phyloP scores from a whole-genome alignment of 1,140 invertebrate genomes.

The Bradysia coprophila region DNA sequence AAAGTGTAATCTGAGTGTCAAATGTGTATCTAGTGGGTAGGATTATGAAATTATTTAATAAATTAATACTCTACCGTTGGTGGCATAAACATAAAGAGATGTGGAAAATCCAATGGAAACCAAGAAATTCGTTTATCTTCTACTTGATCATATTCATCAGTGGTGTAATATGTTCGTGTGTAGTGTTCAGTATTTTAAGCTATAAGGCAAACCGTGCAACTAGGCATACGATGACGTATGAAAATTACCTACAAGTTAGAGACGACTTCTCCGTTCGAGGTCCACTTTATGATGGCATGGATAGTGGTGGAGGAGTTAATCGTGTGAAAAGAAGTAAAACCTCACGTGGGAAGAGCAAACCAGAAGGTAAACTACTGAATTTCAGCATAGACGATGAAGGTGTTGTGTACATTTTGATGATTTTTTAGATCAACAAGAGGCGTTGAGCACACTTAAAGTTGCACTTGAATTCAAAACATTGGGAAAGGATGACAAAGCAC shows the following conservation, averaged over 20 bases:
- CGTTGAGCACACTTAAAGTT: slow-evolving; percentile 60
- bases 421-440: slow-evolving; percentile 36
- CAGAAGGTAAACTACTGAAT: background rate
- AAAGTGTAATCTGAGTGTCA: no score
- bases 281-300: background rate
- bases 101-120: no score
- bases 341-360: background rate
- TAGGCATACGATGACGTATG: slow-evolving; percentile 13
- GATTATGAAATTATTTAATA: no score
- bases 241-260: slow-evolving; percentile 15
- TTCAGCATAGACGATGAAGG: background rate
- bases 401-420: background rate
- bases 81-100: no score
- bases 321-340: background rate
- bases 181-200: background rate
- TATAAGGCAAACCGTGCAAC: slow-evolving; percentile 4
- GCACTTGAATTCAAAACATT: slow-evolving; percentile 65
- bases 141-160: background rate
- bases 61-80: no score
- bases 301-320: background rate
- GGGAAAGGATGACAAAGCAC: slow-evolving; percentile 71
- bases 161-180: background rate
- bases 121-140: no score
- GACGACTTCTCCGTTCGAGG: slow-evolving; percentile 15
- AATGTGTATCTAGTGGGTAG: no score